These are phyloP conservation scores for Crocidura indochinensis DNA, from an alignment of 2,797 vertebrate species.

Conservation along the genomic window DNA sequence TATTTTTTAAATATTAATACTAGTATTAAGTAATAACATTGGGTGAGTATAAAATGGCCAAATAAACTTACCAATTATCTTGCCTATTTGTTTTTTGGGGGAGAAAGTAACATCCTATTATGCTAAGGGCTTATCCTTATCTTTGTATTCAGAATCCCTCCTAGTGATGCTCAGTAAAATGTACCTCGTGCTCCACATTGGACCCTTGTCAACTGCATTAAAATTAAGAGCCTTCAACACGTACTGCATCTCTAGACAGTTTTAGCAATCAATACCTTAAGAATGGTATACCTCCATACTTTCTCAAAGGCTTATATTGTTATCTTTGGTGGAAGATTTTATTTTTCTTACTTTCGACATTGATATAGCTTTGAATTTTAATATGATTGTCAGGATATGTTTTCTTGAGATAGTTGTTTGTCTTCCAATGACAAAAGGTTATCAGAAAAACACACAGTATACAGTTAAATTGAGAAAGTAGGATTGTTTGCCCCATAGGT, in stretches of 20 bases:
- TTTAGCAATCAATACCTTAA: neutral
- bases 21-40: slow-evolving; percentile 3
- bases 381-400: slow-evolving; percentile 24
- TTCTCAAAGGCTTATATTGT: neutral
- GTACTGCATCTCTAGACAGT: neutral
- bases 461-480: slow-evolving; percentile 54
- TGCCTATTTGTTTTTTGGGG: too few species aligned
- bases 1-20: neutral
- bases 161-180: too few species aligned
- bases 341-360: neutral
- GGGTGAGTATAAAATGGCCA: neutral
- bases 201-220: too few species aligned
- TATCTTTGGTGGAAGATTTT: neutral
- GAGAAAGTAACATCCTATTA: too few species aligned
- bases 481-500: slow-evolving; percentile 68
- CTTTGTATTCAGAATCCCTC: too few species aligned
- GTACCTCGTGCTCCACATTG: too few species aligned
- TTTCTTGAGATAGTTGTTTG: slow-evolving; percentile 34
- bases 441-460: slow-evolving; percentile 52
- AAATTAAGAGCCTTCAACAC: too few species aligned
- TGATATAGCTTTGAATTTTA: slow-evolving; percentile 56
- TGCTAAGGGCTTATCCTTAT: too few species aligned
- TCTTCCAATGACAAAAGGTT: slow-evolving; percentile 61
- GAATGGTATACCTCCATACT: neutral
- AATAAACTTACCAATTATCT: neutral